phyloP scores from a whole-genome alignment of 2,888 invertebrate species.

The Baronia brevicornis region DNA sequence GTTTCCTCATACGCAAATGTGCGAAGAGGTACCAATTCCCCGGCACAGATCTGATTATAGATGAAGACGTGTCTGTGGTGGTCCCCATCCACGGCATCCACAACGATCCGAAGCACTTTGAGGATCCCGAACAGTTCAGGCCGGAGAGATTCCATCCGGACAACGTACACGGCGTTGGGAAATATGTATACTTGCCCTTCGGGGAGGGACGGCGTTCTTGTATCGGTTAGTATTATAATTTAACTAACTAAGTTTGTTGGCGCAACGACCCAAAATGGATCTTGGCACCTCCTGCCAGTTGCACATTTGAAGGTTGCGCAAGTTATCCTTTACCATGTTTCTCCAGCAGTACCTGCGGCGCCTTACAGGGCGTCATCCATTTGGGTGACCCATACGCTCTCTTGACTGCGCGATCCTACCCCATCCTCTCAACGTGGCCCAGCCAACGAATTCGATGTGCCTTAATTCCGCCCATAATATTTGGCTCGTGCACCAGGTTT shows the following conservation, averaged over 20 bases:
- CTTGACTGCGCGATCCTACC: no score
- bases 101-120: constrained; percentile 43
- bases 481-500: no score
- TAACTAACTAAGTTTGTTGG: background rate
- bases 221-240: constrained; percentile 33
- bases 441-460: no score
- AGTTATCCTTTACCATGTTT: no score
- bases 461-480: no score
- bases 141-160: constrained; percentile 42
- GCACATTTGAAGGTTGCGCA: no score
- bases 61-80: constrained; percentile 25
- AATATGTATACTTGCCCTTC: constrained; percentile 44
- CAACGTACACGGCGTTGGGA: constrained; percentile 20
- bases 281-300: no score
- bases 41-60: constrained; percentile 28
- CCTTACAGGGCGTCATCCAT: no score
- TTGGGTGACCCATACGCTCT: no score
- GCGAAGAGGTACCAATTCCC: constrained; percentile 21
- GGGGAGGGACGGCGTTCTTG: constrained; percentile 47
- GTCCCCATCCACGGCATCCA: constrained; percentile 44
- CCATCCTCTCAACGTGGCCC: no score
- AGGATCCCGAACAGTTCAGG: constrained; percentile 38
- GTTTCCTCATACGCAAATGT: constrained; percentile 20
- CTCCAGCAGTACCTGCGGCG: no score
- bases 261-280: no score